These are phyloP conservation scores for Coluber constrictor DNA, from an alignment of 2,797 vertebrate species.

Conservation along the genomic window DNA sequence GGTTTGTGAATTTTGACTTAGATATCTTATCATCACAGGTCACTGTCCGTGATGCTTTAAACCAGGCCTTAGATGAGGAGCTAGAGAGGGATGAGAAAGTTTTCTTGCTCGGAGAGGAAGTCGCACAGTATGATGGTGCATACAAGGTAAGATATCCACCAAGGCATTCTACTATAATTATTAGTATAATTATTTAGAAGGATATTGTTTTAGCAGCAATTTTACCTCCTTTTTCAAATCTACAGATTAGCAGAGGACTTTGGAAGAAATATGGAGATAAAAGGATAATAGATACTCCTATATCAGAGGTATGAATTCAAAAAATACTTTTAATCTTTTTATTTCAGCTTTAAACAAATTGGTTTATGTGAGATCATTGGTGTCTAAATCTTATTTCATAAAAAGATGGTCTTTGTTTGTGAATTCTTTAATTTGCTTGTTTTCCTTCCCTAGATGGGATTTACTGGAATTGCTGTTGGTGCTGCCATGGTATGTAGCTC, in stretches of 20 bases:
- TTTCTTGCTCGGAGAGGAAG: slow-evolving; percentile 93
- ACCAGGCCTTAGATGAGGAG: slow-evolving; percentile 96
- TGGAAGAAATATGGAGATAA: slow-evolving; percentile 99
- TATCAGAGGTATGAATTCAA: slow-evolving; percentile 84
- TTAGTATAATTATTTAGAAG: background rate
- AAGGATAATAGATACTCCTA: slow-evolving; percentile 95
- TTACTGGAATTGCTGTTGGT: slow-evolving; percentile 93
- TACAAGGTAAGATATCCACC: slow-evolving; percentile 82
- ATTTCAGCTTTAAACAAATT: background rate
- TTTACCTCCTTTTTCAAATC: background rate
- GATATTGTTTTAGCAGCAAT: background rate
- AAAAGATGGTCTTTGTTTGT: background rate
- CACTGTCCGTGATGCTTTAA: slow-evolving; percentile 94
- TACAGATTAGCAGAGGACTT: slow-evolving; percentile 90
- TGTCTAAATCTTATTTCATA: background rate
- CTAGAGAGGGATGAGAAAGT: slow-evolving; percentile 93
- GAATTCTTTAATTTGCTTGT: background rate
- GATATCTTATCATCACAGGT: slow-evolving; percentile 70
- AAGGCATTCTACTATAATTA: background rate
- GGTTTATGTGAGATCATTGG: background rate
- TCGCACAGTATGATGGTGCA: slow-evolving; percentile 96
- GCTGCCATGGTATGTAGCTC: slow-evolving; percentile 88
- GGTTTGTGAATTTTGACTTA: background rate
- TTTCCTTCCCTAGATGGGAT: slow-evolving; percentile 85
- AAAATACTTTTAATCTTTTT: background rate